These are phyloP conservation scores for Copsychus sechellarum DNA, from an alignment of 2,113 vertebrate species.

Conservation along the genomic window DNA sequence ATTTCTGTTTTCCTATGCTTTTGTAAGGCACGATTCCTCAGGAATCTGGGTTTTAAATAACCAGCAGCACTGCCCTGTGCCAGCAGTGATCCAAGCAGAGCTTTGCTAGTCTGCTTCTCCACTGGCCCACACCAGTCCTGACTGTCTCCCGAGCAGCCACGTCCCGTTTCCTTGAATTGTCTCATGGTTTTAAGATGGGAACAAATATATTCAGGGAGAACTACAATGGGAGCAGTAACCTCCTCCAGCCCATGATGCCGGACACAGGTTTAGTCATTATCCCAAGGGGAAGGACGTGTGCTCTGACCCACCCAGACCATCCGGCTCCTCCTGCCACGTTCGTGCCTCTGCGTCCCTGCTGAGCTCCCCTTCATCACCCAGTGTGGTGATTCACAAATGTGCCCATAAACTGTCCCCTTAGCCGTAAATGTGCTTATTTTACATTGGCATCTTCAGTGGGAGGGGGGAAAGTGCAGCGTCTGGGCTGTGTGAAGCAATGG, in stretches of 20 bases:
- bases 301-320: neutral
- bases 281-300: neutral
- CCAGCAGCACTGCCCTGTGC: neutral
- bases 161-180: conserved; percentile 47
- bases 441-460: accelerated
- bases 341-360: accelerated
- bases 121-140: accelerated
- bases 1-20: neutral
- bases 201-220: neutral
- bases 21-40: neutral
- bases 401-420: accelerated
- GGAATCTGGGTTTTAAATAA: neutral
- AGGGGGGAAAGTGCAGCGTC: neutral
- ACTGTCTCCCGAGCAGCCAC: accelerated
- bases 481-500: accelerated
- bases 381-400: accelerated
- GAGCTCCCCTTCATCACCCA: neutral
- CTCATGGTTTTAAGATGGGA: neutral
- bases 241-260: neutral
- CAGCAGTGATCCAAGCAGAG: neutral
- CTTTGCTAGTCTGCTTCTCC: neutral
- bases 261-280: neutral
- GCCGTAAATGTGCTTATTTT: neutral
- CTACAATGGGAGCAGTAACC: neutral
- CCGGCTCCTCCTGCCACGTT: neutral